phyloP scores from a whole-genome alignment of 92 coral and sea anemone species.

The Porites lobata region DNA sequence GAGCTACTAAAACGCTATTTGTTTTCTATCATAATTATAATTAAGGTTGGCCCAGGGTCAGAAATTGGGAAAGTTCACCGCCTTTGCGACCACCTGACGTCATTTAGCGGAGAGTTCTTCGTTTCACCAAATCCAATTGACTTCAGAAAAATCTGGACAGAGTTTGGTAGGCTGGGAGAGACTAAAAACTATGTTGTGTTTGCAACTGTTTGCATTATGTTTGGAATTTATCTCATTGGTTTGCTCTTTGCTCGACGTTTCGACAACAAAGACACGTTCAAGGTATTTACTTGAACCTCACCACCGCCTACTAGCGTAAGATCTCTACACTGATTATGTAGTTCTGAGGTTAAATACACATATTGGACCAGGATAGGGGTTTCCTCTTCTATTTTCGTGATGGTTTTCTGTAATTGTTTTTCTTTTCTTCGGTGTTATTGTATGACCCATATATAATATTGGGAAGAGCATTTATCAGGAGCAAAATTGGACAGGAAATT shows the following conservation, averaged over 20 bases:
- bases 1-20: background rate
- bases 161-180: slow-evolving; percentile 68
- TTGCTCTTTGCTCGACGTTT: slow-evolving; percentile 80
- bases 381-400: too few relatives aligned
- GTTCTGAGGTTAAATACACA: too few relatives aligned
- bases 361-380: too few relatives aligned
- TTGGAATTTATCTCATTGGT: slow-evolving; percentile 69
- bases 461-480: too few relatives aligned
- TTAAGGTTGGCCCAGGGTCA: slow-evolving; percentile 27
- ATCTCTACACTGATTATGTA: background rate
- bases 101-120: slow-evolving; percentile 89
- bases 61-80: slow-evolving; percentile 59
- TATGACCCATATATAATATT: too few relatives aligned
- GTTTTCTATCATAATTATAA: background rate
- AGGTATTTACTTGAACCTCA: slow-evolving; percentile 54
- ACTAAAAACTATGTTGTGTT: slow-evolving; percentile 81
- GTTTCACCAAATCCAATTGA: slow-evolving; percentile 85
- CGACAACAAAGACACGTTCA: slow-evolving; percentile 75
- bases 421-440: too few relatives aligned
- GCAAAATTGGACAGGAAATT: too few relatives aligned
- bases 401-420: too few relatives aligned
- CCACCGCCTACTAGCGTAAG: background rate
- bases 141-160: slow-evolving; percentile 68
- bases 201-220: slow-evolving; percentile 80
- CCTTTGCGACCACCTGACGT: slow-evolving; percentile 76